These are phyloP conservation scores for Ectobius pallidus DNA, from an alignment of 2,888 invertebrate genomes.

Conservation along the genomic window DNA sequence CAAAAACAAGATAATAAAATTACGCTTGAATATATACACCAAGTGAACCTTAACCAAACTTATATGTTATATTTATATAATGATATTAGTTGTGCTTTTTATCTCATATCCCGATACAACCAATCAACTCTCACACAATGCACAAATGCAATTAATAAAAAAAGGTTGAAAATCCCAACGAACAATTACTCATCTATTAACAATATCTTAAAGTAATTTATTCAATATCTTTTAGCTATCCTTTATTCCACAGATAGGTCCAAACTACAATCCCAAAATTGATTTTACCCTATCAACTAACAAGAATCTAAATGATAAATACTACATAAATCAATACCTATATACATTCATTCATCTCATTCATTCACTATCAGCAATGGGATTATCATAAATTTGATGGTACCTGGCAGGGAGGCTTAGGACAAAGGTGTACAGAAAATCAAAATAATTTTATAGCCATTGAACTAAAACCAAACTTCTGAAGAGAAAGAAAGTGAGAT, in stretches of 20 bases:
- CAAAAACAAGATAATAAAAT: neutral
- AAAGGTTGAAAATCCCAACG: neutral
- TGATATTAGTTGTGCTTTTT: neutral
- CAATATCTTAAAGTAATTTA: neutral
- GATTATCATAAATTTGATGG: neutral
- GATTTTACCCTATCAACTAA: neutral
- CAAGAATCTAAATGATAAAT: neutral
- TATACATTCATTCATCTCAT: neutral
- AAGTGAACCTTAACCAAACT: constrained; percentile 12
- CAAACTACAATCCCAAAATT: neutral
- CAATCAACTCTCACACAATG: neutral
- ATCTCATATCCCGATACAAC: neutral
- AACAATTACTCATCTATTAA: neutral
- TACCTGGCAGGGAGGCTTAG: constrained; percentile 11
- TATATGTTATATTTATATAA: neutral
- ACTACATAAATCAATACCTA: neutral
- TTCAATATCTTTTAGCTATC: neutral
- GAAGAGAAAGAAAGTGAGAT: too few relatives aligned
- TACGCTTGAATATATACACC: neutral
- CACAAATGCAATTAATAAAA: neutral
- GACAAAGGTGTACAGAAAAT: neutral
- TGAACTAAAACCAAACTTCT: too few relatives aligned
- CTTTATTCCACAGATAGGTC: neutral
- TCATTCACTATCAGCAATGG: neutral
- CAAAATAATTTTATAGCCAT: neutral